phyloP scores from a whole-genome alignment of 2,113 vertebrate genomes.

The Pteropus alecto region DNA sequence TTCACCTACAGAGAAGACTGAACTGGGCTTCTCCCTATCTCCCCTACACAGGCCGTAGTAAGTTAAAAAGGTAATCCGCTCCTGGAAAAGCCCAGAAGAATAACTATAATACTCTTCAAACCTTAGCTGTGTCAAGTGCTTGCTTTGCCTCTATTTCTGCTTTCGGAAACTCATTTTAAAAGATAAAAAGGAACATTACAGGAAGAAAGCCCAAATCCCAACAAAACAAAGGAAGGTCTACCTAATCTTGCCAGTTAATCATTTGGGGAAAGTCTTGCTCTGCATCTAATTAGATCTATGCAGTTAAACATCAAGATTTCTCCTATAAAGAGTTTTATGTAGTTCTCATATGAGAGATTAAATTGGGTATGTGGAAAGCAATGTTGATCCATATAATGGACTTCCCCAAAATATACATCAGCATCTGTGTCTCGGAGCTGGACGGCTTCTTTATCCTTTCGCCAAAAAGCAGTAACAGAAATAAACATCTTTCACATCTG shows the following conservation, averaged over 20 bases:
- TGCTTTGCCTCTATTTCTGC: constrained; percentile 41
- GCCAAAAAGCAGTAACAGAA: constrained; percentile 73
- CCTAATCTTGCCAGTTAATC: constrained; percentile 74
- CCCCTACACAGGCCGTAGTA: background rate
- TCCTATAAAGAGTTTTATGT: constrained; percentile 63
- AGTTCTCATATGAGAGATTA: constrained; percentile 66
- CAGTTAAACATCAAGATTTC: constrained; percentile 69
- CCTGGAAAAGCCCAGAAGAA: constrained; percentile 54
- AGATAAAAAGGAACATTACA: constrained; percentile 58
- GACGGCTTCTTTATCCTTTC: constrained; percentile 66
- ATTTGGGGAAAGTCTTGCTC: constrained; percentile 67
- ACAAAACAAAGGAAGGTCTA: constrained; percentile 69
- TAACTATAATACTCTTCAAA: constrained; percentile 48
- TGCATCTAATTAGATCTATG: constrained; percentile 75
- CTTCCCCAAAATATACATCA: constrained; percentile 68
- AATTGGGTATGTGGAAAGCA: constrained; percentile 71
- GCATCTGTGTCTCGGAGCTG: constrained; percentile 55
- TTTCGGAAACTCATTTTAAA: constrained; percentile 73
- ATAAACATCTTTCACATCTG: constrained; percentile 77
- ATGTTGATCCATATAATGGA: constrained; percentile 71
- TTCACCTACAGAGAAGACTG: constrained; percentile 37
- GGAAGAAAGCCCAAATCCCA: constrained; percentile 64
- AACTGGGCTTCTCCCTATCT: constrained; percentile 32
- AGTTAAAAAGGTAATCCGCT: constrained; percentile 61
- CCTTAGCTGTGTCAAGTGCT: constrained; percentile 46